These are phyloP conservation scores for Mesoclemmys tuberculata DNA, from an alignment of 2,113 vertebrate genomes.

Conservation along the genomic window DNA sequence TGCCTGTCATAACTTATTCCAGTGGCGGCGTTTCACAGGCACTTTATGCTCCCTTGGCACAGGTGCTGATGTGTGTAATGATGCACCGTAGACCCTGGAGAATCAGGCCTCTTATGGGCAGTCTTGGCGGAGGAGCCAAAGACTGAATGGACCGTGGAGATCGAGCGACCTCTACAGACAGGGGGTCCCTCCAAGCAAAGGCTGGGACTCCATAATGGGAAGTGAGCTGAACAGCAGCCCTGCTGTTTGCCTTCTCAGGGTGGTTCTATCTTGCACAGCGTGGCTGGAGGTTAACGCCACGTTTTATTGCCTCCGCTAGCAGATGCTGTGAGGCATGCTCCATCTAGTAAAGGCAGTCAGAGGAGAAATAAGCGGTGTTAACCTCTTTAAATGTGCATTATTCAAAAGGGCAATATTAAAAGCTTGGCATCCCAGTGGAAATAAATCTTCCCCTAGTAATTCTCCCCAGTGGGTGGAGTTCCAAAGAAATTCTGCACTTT, in stretches of 20 bases:
- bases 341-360: background rate
- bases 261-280: background rate
- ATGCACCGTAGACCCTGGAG: background rate
- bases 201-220: background rate
- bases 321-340: background rate
- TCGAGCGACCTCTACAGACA: background rate
- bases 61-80: background rate
- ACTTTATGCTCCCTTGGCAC: background rate
- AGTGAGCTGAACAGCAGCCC: rapidly evolving
- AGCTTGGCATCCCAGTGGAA: conserved; percentile 40
- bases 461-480: conserved; percentile 28
- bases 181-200: background rate
- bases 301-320: background rate
- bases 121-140: background rate
- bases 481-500: conserved; percentile 55
- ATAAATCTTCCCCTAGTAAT: conserved; percentile 63
- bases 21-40: background rate
- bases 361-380: conserved; percentile 35
- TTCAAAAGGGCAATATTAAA: conserved; percentile 59
- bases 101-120: background rate
- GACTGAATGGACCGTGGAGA: background rate
- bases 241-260: background rate
- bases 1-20: background rate
- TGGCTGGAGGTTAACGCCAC: background rate
- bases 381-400: conserved; percentile 61